phyloP scores from a whole-genome alignment of 2,797 vertebrate species.

The Phrynocephalus guinanensis region DNA sequence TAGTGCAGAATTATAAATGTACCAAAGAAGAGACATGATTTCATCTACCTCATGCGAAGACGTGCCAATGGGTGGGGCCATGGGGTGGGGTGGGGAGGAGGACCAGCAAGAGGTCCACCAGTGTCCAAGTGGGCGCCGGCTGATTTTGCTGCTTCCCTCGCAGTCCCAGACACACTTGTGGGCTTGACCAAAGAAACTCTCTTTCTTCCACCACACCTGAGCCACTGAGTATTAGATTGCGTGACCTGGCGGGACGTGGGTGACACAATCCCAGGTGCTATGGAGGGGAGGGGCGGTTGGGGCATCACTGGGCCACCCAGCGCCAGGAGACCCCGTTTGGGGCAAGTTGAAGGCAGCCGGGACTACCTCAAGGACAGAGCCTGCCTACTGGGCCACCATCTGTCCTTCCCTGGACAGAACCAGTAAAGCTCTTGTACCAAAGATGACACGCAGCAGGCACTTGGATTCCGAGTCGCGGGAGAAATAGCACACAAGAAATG shows the following conservation, averaged over 20 bases:
- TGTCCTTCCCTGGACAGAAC: conserved; percentile 5
- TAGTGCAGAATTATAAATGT: conserved; percentile 13
- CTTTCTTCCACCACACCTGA: neutral
- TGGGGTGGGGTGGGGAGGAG: no score
- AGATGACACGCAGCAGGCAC: conserved; percentile 55
- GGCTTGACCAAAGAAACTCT: conserved; percentile 18
- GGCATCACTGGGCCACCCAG: neutral
- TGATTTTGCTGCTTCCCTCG: no score
- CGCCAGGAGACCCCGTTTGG: no score
- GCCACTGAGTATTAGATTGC: neutral
- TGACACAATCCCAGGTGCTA: neutral
- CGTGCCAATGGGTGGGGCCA: conserved; percentile 17
- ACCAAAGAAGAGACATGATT: conserved; percentile 83
- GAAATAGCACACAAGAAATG: neutral
- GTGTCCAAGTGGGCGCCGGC: no score
- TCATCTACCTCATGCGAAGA: conserved; percentile 84
- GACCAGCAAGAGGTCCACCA: no score
- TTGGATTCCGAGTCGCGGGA: conserved; percentile 11
- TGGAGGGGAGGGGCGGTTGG: no score
- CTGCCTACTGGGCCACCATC: no score
- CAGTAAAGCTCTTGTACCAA: conserved; percentile 72
- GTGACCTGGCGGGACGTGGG: rapidly evolving
- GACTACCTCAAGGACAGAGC: neutral
- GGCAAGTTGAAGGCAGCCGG: neutral
- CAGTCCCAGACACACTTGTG: neutral